phyloP scores from a whole-genome alignment of 2,888 invertebrate genomes.

The Harpagoxenus sublaevis region DNA sequence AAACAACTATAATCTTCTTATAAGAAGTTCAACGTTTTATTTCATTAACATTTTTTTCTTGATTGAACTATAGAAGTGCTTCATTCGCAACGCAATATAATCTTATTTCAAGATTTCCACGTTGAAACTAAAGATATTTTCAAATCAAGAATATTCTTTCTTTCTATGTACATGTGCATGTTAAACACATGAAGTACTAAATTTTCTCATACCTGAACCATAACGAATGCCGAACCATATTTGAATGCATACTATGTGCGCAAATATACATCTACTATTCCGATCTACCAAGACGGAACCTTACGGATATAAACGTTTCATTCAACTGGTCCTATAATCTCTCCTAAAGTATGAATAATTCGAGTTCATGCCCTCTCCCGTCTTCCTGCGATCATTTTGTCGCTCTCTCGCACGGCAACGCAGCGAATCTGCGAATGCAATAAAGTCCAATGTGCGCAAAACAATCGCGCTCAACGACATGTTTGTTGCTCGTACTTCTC shows the following conservation, averaged over 20 bases:
- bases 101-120: too few relatives aligned
- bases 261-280: neutral
- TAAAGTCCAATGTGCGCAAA: slow-evolving; percentile 72
- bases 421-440: slow-evolving; percentile 74
- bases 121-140: too few relatives aligned
- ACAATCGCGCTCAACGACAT: slow-evolving; percentile 46
- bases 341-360: slow-evolving; percentile 22
- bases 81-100: too few relatives aligned
- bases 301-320: slow-evolving; percentile 7
- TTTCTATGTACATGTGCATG: too few relatives aligned
- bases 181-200: too few relatives aligned
- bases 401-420: slow-evolving; percentile 61
- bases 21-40: too few relatives aligned
- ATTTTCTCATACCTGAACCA: too few relatives aligned
- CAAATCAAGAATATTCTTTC: too few relatives aligned
- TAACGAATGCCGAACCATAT: neutral
- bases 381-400: neutral
- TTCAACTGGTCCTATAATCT: neutral
- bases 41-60: too few relatives aligned
- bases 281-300: neutral
- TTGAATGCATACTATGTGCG: neutral
- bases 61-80: too few relatives aligned
- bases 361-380: neutral
- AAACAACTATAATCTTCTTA: too few relatives aligned
- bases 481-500: slow-evolving; percentile 56